phyloP scores from a whole-genome alignment of 2,113 vertebrate species.

The Tapirus terrestris region DNA sequence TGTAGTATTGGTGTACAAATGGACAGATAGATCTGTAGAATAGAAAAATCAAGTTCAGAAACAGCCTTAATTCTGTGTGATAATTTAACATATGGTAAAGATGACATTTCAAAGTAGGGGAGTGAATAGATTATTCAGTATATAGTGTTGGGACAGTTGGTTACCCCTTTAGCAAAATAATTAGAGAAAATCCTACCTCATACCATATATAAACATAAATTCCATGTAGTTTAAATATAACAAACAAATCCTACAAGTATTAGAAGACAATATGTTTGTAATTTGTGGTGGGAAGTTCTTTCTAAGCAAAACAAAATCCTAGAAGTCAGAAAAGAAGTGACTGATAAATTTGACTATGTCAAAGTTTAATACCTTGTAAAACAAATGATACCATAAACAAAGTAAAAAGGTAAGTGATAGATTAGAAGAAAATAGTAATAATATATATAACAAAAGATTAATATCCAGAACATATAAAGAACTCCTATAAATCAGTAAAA shows the following conservation, averaged over 20 bases:
- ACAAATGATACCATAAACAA: not conserved
- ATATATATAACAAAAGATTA: not conserved
- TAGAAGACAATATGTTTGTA: constrained; percentile 30
- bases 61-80: constrained; percentile 28
- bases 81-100: constrained; percentile 27
- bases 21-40: constrained; percentile 13
- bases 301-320: not conserved
- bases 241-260: not conserved
- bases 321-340: constrained; percentile 20
- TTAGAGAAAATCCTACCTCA: not conserved
- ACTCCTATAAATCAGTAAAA: not conserved
- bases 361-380: constrained; percentile 41
- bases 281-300: not conserved
- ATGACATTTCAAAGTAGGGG: constrained; percentile 45
- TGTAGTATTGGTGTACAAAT: not conserved
- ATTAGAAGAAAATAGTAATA: constrained; percentile 7
- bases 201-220: constrained; percentile 5
- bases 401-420: not conserved
- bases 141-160: not conserved
- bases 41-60: constrained; percentile 31
- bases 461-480: not conserved
- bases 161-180: constrained; percentile 32
- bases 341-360: not conserved
- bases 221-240: constrained; percentile 12
- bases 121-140: constrained; percentile 8